Evolutionary conservation across 2,113 vertebrate genomes (phyloP).

Genomic region (Apeltes quadracus): DNA sequence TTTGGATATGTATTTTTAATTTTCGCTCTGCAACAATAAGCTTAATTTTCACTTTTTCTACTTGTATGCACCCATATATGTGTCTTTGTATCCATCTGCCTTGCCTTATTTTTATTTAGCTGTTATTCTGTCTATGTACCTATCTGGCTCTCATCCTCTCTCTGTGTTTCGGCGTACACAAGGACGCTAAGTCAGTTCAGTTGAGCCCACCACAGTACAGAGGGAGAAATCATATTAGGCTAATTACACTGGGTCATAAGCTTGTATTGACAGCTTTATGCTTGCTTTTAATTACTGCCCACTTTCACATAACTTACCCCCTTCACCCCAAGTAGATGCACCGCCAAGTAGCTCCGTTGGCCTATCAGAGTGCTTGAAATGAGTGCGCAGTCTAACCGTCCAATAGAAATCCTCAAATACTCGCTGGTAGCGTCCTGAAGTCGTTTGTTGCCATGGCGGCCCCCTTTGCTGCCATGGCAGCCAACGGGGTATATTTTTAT

Average conservation of each 20-base stretch:
- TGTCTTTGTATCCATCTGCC: conserved; percentile 1
- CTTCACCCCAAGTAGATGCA: conserved; percentile 76
- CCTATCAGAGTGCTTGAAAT: conserved; percentile 68
- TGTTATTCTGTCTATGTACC: conserved; percentile 53
- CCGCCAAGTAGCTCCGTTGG: conserved; percentile 66
- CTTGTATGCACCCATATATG: background rate
- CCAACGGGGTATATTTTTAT: conserved; percentile 81
- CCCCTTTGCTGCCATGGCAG: conserved; percentile 75
- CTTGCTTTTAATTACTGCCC: conserved; percentile 83
- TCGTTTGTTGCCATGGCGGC: conserved; percentile 81
- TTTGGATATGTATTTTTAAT: background rate
- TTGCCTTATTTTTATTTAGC: conserved; percentile 40
- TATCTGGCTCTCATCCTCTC: conserved; percentile 38
- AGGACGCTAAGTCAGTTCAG: conserved; percentile 72
- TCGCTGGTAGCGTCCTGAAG: conserved; percentile 66
- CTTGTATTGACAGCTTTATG: conserved; percentile 84
- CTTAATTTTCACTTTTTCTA: conserved; percentile 14
- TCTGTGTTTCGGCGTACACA: conserved; percentile 62
- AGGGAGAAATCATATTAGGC: conserved; percentile 81
- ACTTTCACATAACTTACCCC: conserved; percentile 82
- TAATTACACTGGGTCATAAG: conserved; percentile 82
- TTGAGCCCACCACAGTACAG: conserved; percentile 69
- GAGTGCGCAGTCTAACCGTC: conserved; percentile 58
- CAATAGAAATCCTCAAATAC: conserved; percentile 66
- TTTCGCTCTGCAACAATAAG: conserved; percentile 10